These are phyloP conservation scores for Pterophyllum scalare DNA, from an alignment of 2,113 vertebrate species.

Conservation along the genomic window DNA sequence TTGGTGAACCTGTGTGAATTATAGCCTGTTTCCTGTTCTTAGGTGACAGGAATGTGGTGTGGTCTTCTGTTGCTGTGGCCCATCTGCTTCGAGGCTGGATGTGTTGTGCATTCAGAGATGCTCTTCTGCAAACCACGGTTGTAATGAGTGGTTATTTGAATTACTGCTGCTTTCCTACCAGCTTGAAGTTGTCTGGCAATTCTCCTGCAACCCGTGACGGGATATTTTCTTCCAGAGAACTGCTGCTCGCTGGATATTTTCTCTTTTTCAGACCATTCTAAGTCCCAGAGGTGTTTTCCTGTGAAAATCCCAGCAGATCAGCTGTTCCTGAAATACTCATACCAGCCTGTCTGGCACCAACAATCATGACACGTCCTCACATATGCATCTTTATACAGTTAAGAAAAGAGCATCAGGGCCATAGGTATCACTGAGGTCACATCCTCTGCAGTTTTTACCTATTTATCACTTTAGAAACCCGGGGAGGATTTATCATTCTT, in stretches of 20 bases:
- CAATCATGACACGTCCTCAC: background rate
- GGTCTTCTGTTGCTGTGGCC: too few species aligned
- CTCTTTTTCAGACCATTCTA: background rate
- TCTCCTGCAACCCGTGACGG: fast-evolving
- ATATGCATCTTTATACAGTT: background rate
- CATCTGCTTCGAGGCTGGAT: too few species aligned
- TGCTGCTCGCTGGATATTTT: background rate
- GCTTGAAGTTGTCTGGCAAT: background rate
- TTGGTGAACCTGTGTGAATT: too few species aligned
- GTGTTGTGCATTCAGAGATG: too few species aligned
- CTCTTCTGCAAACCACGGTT: too few species aligned
- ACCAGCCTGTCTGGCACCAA: background rate
- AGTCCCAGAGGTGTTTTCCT: fast-evolving
- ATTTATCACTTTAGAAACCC: fast-evolving
- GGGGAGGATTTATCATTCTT: background rate
- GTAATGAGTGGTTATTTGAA: too few species aligned
- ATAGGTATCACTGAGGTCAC: background rate
- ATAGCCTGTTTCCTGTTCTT: too few species aligned
- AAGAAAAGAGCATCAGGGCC: background rate
- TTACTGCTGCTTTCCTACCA: background rate
- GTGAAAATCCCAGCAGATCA: background rate
- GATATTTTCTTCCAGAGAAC: background rate
- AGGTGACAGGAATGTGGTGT: too few species aligned
- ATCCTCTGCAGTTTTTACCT: background rate
- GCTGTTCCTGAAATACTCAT: background rate